Evolutionary conservation across 2,797 vertebrate species (phyloP), one percentile per base, ranked within the genome.

Genomic region (Catamblyrhynchus diadema): DNA sequence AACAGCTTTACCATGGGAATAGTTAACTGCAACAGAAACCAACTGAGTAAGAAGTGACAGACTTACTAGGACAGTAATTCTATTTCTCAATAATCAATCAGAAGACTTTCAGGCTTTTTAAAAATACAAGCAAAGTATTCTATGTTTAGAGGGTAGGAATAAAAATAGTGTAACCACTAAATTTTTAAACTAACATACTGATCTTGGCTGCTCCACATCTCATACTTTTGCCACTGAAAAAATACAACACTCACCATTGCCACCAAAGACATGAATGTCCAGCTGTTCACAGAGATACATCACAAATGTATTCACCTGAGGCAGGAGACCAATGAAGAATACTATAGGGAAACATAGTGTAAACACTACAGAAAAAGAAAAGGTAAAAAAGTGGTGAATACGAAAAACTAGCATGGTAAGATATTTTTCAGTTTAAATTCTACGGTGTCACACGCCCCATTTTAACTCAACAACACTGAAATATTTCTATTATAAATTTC

Each of bases 281-380:
- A 99, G 98, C 98, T 99, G 99, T 97, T 99, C 99, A 91, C 99
- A 99, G 95, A 99, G 98, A 98, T 99, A 99, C 99, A 99, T 99
- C 97, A 99, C 98, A 94, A 99, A 99, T 3, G 99, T 99, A 98
- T 99, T 99, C 98, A 99, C 99, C 96, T 99, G 99, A 95, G 99
- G 99, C 96, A 99, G 99, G 95, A 99, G 98, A 81, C 99, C 99
- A 96, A 99, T 97, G 92, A 99, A 99, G 98, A 99, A 99, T 90
- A 99, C 98, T 97, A 99, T 91, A 94, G 99, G 99, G 94, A 99
- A 99, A 97, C 99, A 99, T 90, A 99, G 98, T n/a, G 98, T 99
- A 98, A 99, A 99, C 97, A 99, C 99, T 99, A 97, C 2, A 57
- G 35, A 72, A 90, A 78, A 78, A 94, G 93, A 84, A 86, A 77